These are phyloP conservation scores for Oenanthe melanoleuca DNA, from an alignment of 2,113 vertebrate species.

Conservation along the genomic window DNA sequence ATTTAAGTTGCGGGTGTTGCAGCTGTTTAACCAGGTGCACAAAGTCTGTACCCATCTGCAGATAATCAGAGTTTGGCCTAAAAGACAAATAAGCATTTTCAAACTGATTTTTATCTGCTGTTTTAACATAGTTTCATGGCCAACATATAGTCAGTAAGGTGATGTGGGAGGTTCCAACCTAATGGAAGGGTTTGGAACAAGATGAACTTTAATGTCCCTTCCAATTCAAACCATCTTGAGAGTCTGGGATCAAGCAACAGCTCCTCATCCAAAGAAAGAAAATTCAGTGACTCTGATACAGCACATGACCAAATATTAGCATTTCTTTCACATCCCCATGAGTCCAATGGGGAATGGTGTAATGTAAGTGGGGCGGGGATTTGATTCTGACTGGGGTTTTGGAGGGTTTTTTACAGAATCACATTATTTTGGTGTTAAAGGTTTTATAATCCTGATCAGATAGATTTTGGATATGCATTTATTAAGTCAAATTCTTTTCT, in stretches of 20 bases:
- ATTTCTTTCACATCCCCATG: neutral
- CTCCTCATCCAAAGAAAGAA: neutral
- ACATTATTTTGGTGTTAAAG: neutral
- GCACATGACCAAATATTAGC: neutral
- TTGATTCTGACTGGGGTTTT: neutral
- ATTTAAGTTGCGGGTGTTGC: neutral
- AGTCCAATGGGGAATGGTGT: neutral
- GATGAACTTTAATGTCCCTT: neutral
- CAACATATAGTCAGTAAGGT: neutral
- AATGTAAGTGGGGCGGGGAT: neutral
- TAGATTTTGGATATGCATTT: neutral
- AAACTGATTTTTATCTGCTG: neutral
- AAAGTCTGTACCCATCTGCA: neutral
- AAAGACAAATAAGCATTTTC: neutral
- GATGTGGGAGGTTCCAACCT: neutral
- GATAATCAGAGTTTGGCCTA: neutral
- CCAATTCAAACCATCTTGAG: neutral
- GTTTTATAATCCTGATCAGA: neutral
- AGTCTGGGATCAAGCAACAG: neutral
- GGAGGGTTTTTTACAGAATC: neutral
- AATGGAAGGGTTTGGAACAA: accelerated
- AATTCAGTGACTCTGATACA: neutral
- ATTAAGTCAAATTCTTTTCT: neutral
- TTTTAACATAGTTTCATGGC: neutral
- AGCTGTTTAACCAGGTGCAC: neutral